phyloP scores from a whole-genome alignment of 2,888 invertebrate species.

The Pollenia labialis region DNA sequence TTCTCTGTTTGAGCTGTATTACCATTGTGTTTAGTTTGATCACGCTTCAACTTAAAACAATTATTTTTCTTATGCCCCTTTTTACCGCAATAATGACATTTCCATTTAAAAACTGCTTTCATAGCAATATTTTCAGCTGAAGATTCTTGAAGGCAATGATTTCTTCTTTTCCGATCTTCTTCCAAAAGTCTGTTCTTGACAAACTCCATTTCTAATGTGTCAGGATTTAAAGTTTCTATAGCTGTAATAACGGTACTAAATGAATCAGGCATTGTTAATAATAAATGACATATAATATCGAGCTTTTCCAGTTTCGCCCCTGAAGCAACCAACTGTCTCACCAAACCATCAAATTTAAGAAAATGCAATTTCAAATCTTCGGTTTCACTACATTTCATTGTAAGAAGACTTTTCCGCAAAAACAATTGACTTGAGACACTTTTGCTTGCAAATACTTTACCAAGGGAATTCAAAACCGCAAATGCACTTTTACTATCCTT shows the following conservation, averaged over 20 bases:
- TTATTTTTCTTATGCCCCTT: background rate
- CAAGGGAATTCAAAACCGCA: no score
- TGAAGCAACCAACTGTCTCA: background rate
- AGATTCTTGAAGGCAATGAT: no score
- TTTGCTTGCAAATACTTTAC: background rate
- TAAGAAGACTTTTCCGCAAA: background rate
- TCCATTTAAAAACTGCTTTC: background rate
- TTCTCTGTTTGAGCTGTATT: background rate
- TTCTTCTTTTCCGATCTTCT: background rate
- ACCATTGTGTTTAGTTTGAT: background rate
- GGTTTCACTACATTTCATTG: background rate
- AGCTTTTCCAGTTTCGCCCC: conserved; percentile 17
- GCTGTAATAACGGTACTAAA: background rate
- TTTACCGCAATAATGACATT: background rate
- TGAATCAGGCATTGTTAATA: conserved; percentile 3
- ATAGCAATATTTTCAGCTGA: background rate
- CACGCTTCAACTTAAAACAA: background rate
- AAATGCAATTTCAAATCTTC: background rate
- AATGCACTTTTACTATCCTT: no score
- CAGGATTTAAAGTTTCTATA: conserved; percentile 1
- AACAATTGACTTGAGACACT: conserved; percentile 1
- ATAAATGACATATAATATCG: conserved; percentile 13
- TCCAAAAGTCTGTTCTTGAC: background rate
- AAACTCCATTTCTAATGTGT: conserved; percentile 1
- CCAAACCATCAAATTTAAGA: background rate